Evolutionary conservation across 2,797 vertebrate genomes (phyloP), one percentile per base, ranked within the genome.

Genomic region (Acanthornis magna): DNA sequence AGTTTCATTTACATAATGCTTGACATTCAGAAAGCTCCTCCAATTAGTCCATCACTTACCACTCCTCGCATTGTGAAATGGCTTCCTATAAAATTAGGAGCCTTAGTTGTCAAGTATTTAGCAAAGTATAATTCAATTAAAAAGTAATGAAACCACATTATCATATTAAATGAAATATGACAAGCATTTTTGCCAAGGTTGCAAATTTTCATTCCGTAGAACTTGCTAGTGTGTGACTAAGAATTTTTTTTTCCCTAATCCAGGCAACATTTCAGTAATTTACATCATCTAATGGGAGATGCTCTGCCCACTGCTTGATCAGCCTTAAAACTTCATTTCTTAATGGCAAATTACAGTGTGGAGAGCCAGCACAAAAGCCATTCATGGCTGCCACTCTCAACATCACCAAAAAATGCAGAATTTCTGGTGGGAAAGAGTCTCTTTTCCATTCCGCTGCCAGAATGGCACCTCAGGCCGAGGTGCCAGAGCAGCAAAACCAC

Each of bases 61-160:
- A 86, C 45, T 53, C 93, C 77, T 94, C 92, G 36, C 13, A 86
- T 83, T 92, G 75, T 88, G 70, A 71, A 80, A 91, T 66, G 78
- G 25, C 88, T 94, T 83, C 84, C 57, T 62, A 87, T 65, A 93
- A 89, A 80, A 93, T 67, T 70, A 79, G 51, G 30, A 89, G 40
- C 45, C 71, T 62, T 85, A n/a, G 57, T n/a, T 73, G 72, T 61
- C 50, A 94, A 91, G 58, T 88, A 91, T 88, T 76, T 94, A 96
- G 43, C 70, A 72, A 95, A 91, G 19, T 85, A 54, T 94, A 94
- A 97, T 92, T 97, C 62, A 95, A 95, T 97, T 95, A 96, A 92
- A 95, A 97, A 91, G 61, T 92, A 95, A 96, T 95, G 74, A 96
- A 93, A 88, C 38, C 58, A 38, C 92, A 95, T 97, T 96, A 93